Evolutionary conservation across 2,113 vertebrate species (phyloP), one percentile per base, ranked within the genome.

Genomic region (Neodontobutis hainanensis): DNA sequence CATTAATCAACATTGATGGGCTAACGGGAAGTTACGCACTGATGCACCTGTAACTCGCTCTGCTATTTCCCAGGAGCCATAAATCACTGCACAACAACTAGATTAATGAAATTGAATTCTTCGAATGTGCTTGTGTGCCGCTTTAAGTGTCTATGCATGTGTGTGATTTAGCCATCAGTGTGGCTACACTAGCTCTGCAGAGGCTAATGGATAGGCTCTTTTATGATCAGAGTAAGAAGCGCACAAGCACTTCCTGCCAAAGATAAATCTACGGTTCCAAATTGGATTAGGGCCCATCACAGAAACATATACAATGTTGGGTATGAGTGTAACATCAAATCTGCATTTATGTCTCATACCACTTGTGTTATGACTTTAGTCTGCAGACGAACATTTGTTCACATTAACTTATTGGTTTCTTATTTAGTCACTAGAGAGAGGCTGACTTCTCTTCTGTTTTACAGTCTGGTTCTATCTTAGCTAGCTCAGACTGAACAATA

Each of bases 1-100:
- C 80, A 85, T 90, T 85, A 80, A 83, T 90, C 84, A 86, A 50
- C 52, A 74, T 64, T 61, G 63, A 85, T 69, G 63, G 67, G 66
- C 63, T 74, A 78, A 78, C 65, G 56, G 76, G 68, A 78, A 75
- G 76, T 75, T 64, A 69, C 19, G n/a, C 85, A 43, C 77, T 74
- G 82, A 85, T 86, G 88, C 85, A 88, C 81, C 84, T 90, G 87
- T 85, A 85, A 85, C 82, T 75, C 83, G 60, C 57, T 50, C 19
- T n/a, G 56, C 73, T 43, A 61, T 81, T 81, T 80, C 74, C 73
- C 48, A 60, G 8, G n/a, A 72, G 19, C 68, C 78, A 87, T 88
- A 82, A 85, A 89, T 91, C 87, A 86, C 60, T 43, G 11, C 46
- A 52, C 72, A 85, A 75, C 68, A 75, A 87, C 48, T 66, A 76